phyloP scores from a whole-genome alignment of 2,888 invertebrate species.

The Diplolepis rosae region DNA sequence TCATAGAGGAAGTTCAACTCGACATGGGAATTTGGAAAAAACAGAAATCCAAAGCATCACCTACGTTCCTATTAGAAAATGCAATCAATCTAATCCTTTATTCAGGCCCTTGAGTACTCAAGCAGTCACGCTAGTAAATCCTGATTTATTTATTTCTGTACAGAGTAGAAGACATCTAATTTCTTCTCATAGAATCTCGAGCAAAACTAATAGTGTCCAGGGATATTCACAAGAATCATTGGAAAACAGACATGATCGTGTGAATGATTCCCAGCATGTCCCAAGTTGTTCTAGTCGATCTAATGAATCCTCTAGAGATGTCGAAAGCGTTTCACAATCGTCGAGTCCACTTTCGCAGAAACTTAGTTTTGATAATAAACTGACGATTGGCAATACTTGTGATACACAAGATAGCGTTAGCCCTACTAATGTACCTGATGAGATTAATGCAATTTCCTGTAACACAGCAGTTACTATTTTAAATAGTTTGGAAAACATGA shows the following conservation, averaged over 20 bases:
- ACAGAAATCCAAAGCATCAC: conserved; percentile 65
- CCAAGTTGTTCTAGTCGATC: conserved; percentile 50
- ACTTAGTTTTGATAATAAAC: conserved; percentile 32
- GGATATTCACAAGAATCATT: conserved; percentile 30
- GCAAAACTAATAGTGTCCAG: conserved; percentile 18
- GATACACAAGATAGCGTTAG: conserved; percentile 43
- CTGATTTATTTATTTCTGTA: conserved; percentile 61
- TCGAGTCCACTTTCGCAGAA: conserved; percentile 65
- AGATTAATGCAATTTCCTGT: conserved; percentile 48
- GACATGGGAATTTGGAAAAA: conserved; percentile 52
- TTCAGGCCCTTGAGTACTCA: conserved; percentile 69
- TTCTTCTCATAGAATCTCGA: conserved; percentile 41
- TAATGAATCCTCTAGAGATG: conserved; percentile 58
- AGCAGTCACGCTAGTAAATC: conserved; percentile 68
- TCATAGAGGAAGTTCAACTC: conserved; percentile 43
- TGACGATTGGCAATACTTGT: conserved; percentile 28
- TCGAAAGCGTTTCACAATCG: conserved; percentile 61
- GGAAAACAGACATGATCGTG: conserved; percentile 37
- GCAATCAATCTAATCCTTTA: conserved; percentile 63
- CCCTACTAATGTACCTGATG: conserved; percentile 48
- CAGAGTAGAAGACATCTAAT: conserved; percentile 45
- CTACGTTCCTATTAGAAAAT: conserved; percentile 62
- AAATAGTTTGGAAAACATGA: conserved; percentile 58
- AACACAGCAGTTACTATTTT: conserved; percentile 44
- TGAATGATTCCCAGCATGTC: conserved; percentile 43